A percentile compares a stretch with the other conserved stretches of the same genome.
Evolutionary conservation across 2,797 vertebrate species (phyloP).

Genomic region (Semotilus atromaculatus): DNA sequence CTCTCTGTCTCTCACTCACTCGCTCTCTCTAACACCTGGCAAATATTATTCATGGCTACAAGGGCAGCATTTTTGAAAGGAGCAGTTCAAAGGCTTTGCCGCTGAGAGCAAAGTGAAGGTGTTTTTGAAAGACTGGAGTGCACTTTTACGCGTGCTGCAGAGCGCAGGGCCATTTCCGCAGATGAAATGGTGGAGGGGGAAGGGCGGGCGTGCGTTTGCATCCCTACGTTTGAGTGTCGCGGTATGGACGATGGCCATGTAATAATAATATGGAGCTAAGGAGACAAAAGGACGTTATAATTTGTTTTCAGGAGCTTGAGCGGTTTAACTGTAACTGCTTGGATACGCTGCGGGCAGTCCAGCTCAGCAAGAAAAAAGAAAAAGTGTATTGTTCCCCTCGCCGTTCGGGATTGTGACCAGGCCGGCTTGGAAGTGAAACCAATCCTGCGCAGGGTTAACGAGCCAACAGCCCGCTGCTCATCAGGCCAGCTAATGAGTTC

Average conservation of each 20-base stretch:
- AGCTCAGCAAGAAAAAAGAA: constrained; percentile 27
- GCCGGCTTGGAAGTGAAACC: constrained; percentile 62
- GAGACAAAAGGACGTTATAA: constrained; percentile 40
- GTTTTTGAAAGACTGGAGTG: constrained; percentile 81
- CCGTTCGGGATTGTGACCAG: constrained; percentile 51
- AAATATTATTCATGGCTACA: constrained; percentile 90
- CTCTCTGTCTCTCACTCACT: constrained; percentile 51
- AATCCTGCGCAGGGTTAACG: constrained; percentile 54
- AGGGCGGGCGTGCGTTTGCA: not conserved
- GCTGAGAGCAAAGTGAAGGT: constrained; percentile 75
- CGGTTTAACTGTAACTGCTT: constrained; percentile 11
- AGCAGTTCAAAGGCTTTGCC: constrained; percentile 84
- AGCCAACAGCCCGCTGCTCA: constrained; percentile 51
- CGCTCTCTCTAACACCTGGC: constrained; percentile 78
- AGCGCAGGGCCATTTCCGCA: constrained; percentile 72
- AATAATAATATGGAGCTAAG: constrained; percentile 49
- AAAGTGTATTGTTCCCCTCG: constrained; percentile 10
- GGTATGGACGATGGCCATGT: constrained; percentile 44
- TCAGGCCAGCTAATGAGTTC: constrained; percentile 60
- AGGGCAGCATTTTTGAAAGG: constrained; percentile 85
- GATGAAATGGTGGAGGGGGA: constrained; percentile 59
- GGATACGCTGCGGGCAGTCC: not conserved
- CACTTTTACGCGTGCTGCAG: constrained; percentile 78
- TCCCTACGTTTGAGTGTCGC: constrained; percentile 25
- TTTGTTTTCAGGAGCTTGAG: not conserved